A percentile compares a stretch with the other conserved stretches of the same genome.
These are phyloP conservation scores for Lordiphosa stackelbergi DNA, from an alignment of 1,140 invertebrate genomes.

Conservation along the genomic window DNA sequence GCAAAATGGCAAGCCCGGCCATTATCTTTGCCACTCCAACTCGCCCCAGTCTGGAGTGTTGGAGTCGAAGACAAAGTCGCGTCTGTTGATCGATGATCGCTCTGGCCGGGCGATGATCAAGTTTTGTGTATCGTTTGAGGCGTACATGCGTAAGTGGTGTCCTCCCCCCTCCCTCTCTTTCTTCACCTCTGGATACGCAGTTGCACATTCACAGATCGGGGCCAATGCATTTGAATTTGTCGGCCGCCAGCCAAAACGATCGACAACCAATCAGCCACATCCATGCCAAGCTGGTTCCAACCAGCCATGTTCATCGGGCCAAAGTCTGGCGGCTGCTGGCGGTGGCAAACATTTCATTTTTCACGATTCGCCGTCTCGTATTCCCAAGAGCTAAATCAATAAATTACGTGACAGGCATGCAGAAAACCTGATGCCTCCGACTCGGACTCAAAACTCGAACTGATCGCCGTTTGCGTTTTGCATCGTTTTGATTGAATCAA, in stretches of 20 bases:
- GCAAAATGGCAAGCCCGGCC: conserved; percentile 71
- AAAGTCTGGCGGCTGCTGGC: conserved; percentile 38
- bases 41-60: conserved; percentile 15
- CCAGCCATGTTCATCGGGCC: conserved; percentile 33
- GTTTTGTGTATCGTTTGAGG: conserved; percentile 61
- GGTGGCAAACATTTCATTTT: conserved; percentile 73
- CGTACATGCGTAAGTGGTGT: conserved; percentile 68
- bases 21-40: conserved; percentile 43
- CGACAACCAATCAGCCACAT: conserved; percentile 65
- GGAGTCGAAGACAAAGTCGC: conserved; percentile 11
- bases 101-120: conserved; percentile 29
- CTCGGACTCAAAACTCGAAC: conserved; percentile 23
- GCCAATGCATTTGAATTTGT: conserved; percentile 70
- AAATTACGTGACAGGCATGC: conserved; percentile 77
- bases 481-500: conserved; percentile 75
- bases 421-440: conserved; percentile 67
- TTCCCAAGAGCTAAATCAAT: conserved; percentile 77
- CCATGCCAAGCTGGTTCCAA: conserved; percentile 20
- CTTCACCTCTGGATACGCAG: conserved; percentile 7
- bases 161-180: conserved; percentile 6
- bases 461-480: conserved; percentile 49
- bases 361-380: conserved; percentile 64
- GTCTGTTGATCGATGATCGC: conserved; percentile 55
- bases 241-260: conserved; percentile 66
- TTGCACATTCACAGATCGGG: conserved; percentile 67